phyloP scores from a whole-genome alignment of 2,113 vertebrate species.

The Neomonachus schauinslandi region DNA sequence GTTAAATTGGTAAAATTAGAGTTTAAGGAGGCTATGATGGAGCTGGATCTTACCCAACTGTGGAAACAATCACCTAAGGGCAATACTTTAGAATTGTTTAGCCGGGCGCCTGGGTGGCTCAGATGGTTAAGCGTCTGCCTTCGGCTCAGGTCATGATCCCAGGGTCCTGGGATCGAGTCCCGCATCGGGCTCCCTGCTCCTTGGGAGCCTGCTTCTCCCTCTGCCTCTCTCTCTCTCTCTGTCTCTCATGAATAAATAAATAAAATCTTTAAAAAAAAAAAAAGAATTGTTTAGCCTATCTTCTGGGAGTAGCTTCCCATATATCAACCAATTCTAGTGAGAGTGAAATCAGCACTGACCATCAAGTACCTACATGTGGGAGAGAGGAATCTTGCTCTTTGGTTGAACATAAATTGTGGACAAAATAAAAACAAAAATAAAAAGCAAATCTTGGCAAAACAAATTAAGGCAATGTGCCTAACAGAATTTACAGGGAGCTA shows the following conservation, averaged over 20 bases:
- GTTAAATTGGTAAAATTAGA: neutral
- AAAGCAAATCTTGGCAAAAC: neutral
- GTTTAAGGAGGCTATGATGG: neutral
- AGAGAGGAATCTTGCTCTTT: neutral
- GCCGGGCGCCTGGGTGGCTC: no score
- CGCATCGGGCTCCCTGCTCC: no score
- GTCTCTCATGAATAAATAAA: no score
- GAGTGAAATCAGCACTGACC: neutral
- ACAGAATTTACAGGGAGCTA: neutral
- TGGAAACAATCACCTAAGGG: neutral
- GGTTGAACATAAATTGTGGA: neutral
- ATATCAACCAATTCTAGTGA: neutral
- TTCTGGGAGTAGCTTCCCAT: neutral
- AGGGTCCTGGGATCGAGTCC: no score
- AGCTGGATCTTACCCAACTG: neutral
- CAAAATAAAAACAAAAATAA: neutral
- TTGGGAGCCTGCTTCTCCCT: no score
- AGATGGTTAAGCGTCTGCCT: no score
- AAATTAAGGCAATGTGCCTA: neutral
- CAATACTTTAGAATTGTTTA: neutral
- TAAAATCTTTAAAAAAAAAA: no score
- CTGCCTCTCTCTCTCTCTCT: no score
- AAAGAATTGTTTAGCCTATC: neutral
- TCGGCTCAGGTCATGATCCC: no score
- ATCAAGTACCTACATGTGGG: neutral